Evolutionary conservation across 2,797 vertebrate species (phyloP).

Genomic region (Philypnodon macrostomus): DNA sequence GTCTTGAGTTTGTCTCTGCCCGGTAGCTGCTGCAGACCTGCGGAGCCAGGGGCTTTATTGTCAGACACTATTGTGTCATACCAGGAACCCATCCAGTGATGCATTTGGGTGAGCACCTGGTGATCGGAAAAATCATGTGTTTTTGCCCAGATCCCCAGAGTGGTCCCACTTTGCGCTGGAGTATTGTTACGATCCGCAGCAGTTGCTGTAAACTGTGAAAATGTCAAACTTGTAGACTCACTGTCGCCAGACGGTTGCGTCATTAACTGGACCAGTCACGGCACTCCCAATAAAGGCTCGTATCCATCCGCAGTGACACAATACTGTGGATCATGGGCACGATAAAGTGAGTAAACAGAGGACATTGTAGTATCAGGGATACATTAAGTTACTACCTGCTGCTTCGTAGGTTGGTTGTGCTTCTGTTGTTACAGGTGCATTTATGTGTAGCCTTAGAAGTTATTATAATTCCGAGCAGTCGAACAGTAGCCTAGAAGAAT

Average conservation of each 20-base stretch:
- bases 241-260: slow-evolving; percentile 84
- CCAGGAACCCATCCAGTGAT: background rate
- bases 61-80: slow-evolving; percentile 1
- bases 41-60: background rate
- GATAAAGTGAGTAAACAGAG: background rate
- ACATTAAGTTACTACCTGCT: too few relatives aligned
- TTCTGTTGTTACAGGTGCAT: slow-evolving; percentile 40
- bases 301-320: slow-evolving; percentile 78
- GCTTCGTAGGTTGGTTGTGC: too few relatives aligned
- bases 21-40: background rate
- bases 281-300: slow-evolving; percentile 70
- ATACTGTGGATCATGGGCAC: slow-evolving; percentile 16
- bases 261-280: slow-evolving; percentile 81
- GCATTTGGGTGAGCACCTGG: slow-evolving; percentile 37
- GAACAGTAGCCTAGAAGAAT: too few relatives aligned
- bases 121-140: background rate
- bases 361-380: too few relatives aligned
- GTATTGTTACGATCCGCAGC: slow-evolving; percentile 76
- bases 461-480: too few relatives aligned
- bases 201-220: slow-evolving; percentile 86
- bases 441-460: too few relatives aligned
- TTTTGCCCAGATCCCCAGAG: slow-evolving; percentile 25
- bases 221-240: slow-evolving; percentile 87
- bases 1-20: too few relatives aligned
- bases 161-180: slow-evolving; percentile 45